A percentile compares a stretch with the other conserved stretches of the same genome.
Evolutionary conservation across 2,113 vertebrate species (phyloP).

Genomic region (Mola mola): DNA sequence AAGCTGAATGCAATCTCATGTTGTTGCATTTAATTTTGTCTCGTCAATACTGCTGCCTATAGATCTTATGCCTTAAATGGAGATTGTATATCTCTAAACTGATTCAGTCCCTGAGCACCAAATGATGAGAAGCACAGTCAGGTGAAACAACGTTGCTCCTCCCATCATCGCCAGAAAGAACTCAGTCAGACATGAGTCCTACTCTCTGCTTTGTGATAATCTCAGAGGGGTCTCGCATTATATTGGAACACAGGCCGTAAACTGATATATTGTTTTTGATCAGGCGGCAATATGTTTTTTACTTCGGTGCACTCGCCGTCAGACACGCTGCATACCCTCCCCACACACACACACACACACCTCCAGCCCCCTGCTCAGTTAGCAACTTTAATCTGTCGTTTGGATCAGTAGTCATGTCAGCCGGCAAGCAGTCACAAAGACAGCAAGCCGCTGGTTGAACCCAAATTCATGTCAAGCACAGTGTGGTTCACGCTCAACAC

Average conservation of each 20-base stretch:
- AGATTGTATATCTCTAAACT: background rate
- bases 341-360: background rate
- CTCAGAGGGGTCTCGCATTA: no score
- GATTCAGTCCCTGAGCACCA: background rate
- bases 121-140: slow-evolving; percentile 5
- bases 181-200: background rate
- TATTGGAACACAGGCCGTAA: background rate
- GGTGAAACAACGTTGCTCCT: background rate
- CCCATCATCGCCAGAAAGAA: background rate
- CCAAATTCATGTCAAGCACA: slow-evolving; percentile 61
- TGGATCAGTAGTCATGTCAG: slow-evolving; percentile 71
- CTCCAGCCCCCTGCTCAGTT: slow-evolving; percentile 51
- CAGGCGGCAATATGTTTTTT: slow-evolving; percentile 9
- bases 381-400: slow-evolving; percentile 82
- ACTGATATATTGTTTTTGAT: slow-evolving; percentile 26
- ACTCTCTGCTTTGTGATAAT: background rate
- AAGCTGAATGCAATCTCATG: slow-evolving; percentile 9
- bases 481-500: slow-evolving; percentile 43
- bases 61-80: slow-evolving; percentile 12
- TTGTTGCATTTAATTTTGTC: slow-evolving; percentile 23
- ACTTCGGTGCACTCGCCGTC: background rate
- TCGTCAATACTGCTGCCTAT: background rate
- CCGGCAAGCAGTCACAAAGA: slow-evolving; percentile 69
- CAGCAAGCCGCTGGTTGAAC: slow-evolving; percentile 42
- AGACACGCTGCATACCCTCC: slow-evolving; percentile 17